Evolutionary conservation across 2,888 invertebrate species (phyloP).

Genomic region (Latrodectus hesperus): DNA sequence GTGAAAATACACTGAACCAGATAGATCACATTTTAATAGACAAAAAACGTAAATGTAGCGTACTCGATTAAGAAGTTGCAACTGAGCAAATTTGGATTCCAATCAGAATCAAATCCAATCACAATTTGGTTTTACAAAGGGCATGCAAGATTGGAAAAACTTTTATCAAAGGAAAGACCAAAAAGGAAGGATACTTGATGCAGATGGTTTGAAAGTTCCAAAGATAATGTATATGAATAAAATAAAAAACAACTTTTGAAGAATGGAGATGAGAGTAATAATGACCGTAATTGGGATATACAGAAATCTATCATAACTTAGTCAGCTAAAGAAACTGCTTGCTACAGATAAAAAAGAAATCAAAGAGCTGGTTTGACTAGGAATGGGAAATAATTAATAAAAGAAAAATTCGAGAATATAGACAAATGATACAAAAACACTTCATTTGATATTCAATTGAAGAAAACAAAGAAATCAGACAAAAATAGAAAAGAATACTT

Average conservation of each 20-base stretch:
- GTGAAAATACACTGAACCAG: no score
- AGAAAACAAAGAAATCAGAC: background rate
- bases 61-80: no score
- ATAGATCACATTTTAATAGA: no score
- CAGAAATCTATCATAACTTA: no score
- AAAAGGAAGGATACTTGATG: background rate
- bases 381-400: background rate
- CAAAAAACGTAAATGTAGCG: no score
- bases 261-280: background rate
- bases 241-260: background rate
- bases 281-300: background rate
- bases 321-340: no score
- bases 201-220: background rate
- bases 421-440: slow-evolving; percentile 7
- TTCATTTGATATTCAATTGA: background rate
- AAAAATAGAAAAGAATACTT: background rate
- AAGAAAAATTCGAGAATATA: background rate
- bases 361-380: background rate
- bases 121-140: no score
- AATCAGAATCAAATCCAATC: no score
- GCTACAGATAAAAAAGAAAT: background rate
- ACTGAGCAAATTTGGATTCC: no score
- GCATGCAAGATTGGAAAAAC: background rate
- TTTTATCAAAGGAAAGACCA: slow-evolving; percentile 1
- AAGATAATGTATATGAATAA: background rate